Conservation (phyloP, 2,888 invertebrate species). For the Chaetogeoica ovagalla region DNA sequence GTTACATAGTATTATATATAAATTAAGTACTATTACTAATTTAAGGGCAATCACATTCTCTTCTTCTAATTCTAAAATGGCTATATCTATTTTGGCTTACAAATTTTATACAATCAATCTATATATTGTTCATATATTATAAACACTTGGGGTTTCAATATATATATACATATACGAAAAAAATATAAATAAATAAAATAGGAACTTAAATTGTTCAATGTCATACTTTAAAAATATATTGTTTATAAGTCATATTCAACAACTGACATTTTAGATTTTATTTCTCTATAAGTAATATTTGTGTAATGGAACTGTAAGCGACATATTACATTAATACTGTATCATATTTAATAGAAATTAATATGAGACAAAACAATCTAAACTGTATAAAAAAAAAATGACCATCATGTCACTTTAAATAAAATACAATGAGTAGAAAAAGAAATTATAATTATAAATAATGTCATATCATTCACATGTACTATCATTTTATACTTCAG, state of each 20-base stretch:
- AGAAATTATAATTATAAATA: too few species aligned
- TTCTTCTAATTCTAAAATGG: conserved; percentile 6
- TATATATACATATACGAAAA: background rate
- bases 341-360: background rate
- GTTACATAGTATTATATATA: conserved; percentile 1
- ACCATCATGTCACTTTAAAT: too few species aligned
- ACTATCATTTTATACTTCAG: background rate
- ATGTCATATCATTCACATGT: too few species aligned
- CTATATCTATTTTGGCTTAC: background rate
- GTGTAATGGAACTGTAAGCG: background rate
- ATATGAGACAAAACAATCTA: too few species aligned
- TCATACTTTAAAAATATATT: background rate
- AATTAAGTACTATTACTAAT: conserved; percentile 11
- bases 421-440: too few species aligned
- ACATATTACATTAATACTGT: background rate
- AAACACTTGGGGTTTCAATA: background rate
- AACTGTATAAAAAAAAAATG: too few species aligned
- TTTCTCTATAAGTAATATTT: background rate
- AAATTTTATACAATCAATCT: conserved; percentile 6
- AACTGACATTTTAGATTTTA: conserved; percentile 32
- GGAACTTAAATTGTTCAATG: conserved; percentile 39
- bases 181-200: conserved; percentile 17
- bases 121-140: background rate
- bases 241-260: background rate
- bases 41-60: background rate